phyloP scores from a whole-genome alignment of 2,888 invertebrate genomes.

The Eilema depressum region DNA sequence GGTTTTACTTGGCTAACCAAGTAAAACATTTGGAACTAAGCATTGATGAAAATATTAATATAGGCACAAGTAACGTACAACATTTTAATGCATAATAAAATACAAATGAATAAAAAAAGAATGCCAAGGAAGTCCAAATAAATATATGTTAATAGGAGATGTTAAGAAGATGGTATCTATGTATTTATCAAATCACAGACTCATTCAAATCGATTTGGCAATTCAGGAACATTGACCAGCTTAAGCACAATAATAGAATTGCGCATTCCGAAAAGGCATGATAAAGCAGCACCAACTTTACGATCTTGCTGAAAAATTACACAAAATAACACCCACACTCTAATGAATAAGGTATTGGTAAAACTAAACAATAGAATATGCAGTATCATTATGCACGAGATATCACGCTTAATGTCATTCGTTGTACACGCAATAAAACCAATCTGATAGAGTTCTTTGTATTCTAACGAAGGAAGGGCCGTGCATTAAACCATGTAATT shows the following conservation, averaged over 20 bases:
- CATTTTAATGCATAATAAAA: background rate
- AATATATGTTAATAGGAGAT: background rate
- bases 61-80: background rate
- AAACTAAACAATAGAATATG: conserved; percentile 64
- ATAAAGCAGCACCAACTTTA: background rate
- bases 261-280: background rate
- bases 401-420: conserved; percentile 59
- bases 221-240: background rate
- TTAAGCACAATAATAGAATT: background rate
- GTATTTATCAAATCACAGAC: too few species aligned
- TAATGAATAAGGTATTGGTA: conserved; percentile 40
- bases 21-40: background rate
- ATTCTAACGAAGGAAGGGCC: conserved; percentile 74
- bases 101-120: background rate
- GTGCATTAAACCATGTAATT: conserved; percentile 74
- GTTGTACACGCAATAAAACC: conserved; percentile 66
- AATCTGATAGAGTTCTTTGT: conserved; percentile 71
- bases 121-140: background rate
- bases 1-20: conserved; percentile 6
- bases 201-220: background rate
- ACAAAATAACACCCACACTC: conserved; percentile 21
- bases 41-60: background rate
- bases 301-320: background rate
- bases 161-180: background rate
- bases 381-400: conserved; percentile 61